phyloP scores from a whole-genome alignment of 1,140 invertebrate species.

The Frieseomelitta varia region DNA sequence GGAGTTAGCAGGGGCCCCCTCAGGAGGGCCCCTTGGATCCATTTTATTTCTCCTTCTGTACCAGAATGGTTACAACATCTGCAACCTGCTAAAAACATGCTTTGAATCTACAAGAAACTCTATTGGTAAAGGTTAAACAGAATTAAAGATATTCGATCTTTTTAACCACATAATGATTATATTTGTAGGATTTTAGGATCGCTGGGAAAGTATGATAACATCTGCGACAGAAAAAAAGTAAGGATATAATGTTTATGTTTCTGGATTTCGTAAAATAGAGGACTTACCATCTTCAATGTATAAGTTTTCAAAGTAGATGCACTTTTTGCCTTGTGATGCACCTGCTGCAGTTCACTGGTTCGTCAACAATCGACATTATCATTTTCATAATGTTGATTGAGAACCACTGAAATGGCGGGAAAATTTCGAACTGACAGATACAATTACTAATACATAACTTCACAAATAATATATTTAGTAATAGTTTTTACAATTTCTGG shows the following conservation, averaged over 20 bases:
- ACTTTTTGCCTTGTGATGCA: constrained; percentile 53
- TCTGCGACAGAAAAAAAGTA: not conserved
- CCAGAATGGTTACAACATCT: constrained; percentile 36
- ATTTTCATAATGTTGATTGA: constrained; percentile 44
- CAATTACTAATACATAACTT: not conserved
- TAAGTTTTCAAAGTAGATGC: constrained; percentile 56
- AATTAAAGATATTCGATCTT: constrained; percentile 1
- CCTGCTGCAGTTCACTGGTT: constrained; percentile 60
- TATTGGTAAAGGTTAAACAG: constrained; percentile 2
- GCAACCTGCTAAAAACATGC: constrained; percentile 41
- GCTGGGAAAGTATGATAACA: not conserved
- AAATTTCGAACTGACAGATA: constrained; percentile 33
- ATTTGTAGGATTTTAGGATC: constrained; percentile 21
- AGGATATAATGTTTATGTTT: not conserved
- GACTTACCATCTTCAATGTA: constrained; percentile 53
- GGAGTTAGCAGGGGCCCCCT: constrained; percentile 78
- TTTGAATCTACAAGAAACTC: constrained; percentile 11
- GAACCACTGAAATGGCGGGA: constrained; percentile 53
- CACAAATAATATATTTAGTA: not conserved
- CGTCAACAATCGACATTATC: constrained; percentile 63
- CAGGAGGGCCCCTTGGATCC: constrained; percentile 80
- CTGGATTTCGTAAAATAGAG: constrained; percentile 13
- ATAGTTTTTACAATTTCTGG: not conserved
- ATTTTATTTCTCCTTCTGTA: constrained; percentile 63
- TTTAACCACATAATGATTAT: constrained; percentile 38